Evolutionary conservation across 2,797 vertebrate species (phyloP), one percentile per base, ranked within the genome.

Genomic region (Gadopsis bispinosus): DNA sequence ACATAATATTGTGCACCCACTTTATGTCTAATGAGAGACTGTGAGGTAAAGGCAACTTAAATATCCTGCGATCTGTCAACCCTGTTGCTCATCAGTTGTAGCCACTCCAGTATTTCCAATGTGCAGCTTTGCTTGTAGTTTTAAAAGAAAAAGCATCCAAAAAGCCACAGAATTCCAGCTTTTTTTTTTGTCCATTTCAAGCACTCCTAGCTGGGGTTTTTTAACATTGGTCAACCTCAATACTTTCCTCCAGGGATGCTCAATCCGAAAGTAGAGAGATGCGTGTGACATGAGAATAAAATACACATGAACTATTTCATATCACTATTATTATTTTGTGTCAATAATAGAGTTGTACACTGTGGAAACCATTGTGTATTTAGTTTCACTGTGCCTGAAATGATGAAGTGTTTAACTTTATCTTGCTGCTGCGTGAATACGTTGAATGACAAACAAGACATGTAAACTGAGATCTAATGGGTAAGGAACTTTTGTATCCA

Each of bases 331-430:
- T 53, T 58, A 47, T 72, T 73, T 79, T 80, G 45, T 83, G 50
- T 73, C 74, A 54, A 11, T 69, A 50, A 56, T 48, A 64, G 17
- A 60, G 33, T 64, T 84, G 4, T 58, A 73, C 22, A 75, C 67
- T 66, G 45, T 85, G 29, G 10, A 75, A 71, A 56, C 37, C 6
- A 17, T 78, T 45, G 26, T 79, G 51, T 60, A 22, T 71, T 81
- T 69, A 69, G n/a, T 87, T 80, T 86, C 47, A 67, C 76, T 59
- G 89, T 94, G 91, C 91, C 93, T 93, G 66, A 86, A 87, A 63
- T 45, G 64, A 84, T 71, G 29, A 80, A 78, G 78, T 33, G 31
- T 78, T 71, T 4, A 20, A 66, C 82, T 85, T 84, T 56, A 66
- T 88, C 83, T 67, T 69, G 82, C 83, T 87, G 85, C 87, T 86